phyloP scores from a whole-genome alignment of 2,113 vertebrate genomes.

The Xerus inauris region DNA sequence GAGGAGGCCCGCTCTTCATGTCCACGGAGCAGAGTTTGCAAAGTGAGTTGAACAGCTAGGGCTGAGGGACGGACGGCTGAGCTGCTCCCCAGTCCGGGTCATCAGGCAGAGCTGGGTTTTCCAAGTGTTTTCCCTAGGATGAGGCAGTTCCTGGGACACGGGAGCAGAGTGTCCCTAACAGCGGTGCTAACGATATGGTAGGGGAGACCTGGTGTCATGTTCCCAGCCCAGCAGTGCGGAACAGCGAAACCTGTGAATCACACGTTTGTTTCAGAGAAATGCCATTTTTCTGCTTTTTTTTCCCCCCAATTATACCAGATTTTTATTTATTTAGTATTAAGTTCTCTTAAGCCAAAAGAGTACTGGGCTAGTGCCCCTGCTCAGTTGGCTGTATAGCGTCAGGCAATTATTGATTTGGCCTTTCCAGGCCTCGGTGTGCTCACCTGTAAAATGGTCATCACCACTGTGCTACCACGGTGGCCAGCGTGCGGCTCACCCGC shows the following conservation, averaged over 20 bases:
- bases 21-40: not conserved
- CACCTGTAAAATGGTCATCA: not conserved
- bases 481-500: not conserved
- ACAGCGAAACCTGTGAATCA: not conserved
- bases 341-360: slow-evolving; percentile 10
- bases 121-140: not conserved
- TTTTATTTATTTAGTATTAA: not conserved
- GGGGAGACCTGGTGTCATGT: not conserved
- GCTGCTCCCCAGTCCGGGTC: not conserved
- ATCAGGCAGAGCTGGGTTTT: not conserved
- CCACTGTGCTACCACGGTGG: not conserved
- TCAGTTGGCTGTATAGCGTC: not conserved
- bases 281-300: no score
- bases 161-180: not conserved
- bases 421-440: not conserved
- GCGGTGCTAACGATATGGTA: not conserved
- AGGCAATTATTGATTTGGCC: not conserved
- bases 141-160: not conserved
- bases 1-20: no score
- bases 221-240: not conserved
- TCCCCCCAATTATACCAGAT: not conserved
- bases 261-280: not conserved
- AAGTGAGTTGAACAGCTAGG: not conserved
- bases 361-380: no score
- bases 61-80: not conserved